phyloP scores from a whole-genome alignment of 2,888 invertebrate genomes.

The Apodemia mormo region DNA sequence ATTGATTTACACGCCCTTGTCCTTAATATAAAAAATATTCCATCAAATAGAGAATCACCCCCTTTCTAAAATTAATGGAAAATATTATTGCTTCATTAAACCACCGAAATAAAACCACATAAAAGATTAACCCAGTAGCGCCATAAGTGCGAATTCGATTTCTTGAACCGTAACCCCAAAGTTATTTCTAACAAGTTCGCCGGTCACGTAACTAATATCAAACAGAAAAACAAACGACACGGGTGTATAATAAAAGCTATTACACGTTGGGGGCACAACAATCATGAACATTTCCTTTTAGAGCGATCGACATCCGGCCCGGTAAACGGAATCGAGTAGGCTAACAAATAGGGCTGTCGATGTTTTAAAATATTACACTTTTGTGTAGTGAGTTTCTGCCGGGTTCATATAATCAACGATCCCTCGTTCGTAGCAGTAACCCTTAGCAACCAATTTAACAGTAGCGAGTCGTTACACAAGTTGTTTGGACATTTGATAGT shows the following conservation, averaged over 20 bases:
- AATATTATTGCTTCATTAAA: background rate
- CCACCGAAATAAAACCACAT: background rate
- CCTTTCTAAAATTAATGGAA: too few relatives aligned
- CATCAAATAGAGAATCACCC: background rate
- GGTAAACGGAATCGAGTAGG: slow-evolving; percentile 49
- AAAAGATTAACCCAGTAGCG: background rate
- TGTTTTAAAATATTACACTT: too few relatives aligned
- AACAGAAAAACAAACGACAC: slow-evolving; percentile 40
- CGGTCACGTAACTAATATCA: slow-evolving; percentile 32
- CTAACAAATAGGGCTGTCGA: slow-evolving; percentile 24
- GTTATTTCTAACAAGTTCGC: slow-evolving; percentile 20
- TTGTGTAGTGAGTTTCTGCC: too few relatives aligned
- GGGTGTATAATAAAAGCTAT: slow-evolving; percentile 61
- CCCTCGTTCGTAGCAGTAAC: too few relatives aligned
- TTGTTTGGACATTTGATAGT: too few relatives aligned
- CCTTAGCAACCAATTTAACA: too few relatives aligned
- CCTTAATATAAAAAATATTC: background rate
- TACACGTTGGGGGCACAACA: slow-evolving; percentile 48
- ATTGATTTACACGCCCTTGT: too few relatives aligned
- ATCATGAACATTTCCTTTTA: slow-evolving; percentile 68
- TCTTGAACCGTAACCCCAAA: slow-evolving; percentile 7
- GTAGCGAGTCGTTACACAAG: too few relatives aligned
- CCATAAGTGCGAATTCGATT: slow-evolving; percentile 15
- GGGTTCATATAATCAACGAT: too few relatives aligned
- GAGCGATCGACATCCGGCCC: slow-evolving; percentile 68